Evolutionary conservation across 2,888 invertebrate species (phyloP), one percentile per base, ranked within the genome.

Genomic region (Eupeodes latifasciatus): DNA sequence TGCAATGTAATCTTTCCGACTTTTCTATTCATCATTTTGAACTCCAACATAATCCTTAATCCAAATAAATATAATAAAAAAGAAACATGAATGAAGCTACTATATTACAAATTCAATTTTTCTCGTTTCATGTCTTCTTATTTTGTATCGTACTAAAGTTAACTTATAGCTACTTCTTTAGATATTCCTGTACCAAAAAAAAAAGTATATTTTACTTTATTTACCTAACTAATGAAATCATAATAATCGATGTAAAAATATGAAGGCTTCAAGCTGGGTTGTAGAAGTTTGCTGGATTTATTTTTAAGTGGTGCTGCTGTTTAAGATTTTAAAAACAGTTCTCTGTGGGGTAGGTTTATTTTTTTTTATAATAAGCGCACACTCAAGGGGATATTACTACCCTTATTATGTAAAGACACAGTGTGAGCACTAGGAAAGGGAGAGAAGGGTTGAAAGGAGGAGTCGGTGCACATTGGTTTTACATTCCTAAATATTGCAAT

Each of bases 221-320:
- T 66, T 49, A 27, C 19, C 66, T 66, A 66, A 66, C 66, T 66
- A 66, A 66, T 66, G 64, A 47, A 66, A 66, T 66, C 47, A 49
- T 66, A 66, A 66, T 49, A 66, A 66, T 66, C 66, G 66, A 27
- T 27, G 27, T 6, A 2, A 64, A 14, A 19, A 14, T 59, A 14
- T 59, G 0, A 59, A 9, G 14, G 0, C 2, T 7, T 9, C 4
- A 5, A 34, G 40, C 34, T n/a, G 9, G 34, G 34, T 59, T 59
- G 59, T 4, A n/a, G 2, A 14, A 0, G 4, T 14, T 1, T 59
- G 6, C 59, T 59, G 34, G 14, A 14, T 12, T 57, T 19, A 4
- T 55, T 55, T 55, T 19, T 1, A n/a, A n/a, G n/a, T n/a, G n/a
- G n/a, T n/a, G n/a, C n/a, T n/a, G n/a, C n/a, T n/a, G n/a, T n/a